Base-by-base conservation (phyloP, 2,113 vertebrate genomes). In the Nematolebias whitei region DNA sequence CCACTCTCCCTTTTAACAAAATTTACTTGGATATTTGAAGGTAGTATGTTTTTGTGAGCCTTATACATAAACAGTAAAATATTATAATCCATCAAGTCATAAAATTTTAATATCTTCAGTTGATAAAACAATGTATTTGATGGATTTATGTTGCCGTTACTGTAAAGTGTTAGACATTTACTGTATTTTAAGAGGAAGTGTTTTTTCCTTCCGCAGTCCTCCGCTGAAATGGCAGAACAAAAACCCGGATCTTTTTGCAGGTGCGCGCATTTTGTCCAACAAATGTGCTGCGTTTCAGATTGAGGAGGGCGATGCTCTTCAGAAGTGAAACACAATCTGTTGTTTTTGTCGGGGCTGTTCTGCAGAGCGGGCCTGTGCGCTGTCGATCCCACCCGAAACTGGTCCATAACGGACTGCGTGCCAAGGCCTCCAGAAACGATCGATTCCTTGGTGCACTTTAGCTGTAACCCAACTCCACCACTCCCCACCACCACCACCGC, bases 401-500 rank as follows among this genome's bases (percentile, higher is more conserved):
- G 4, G 57, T 63, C 78, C 80, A 75, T 79, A 82, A 79, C 58
- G 56, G 60, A 64, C 56, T 65, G 70, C 35, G 52, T 54, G 84
- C 82, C 78, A 71, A 43, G 50, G 63, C 84, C 58, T 85, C 76
- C 74, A 78, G 74, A 79, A 86, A 78, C 76, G 74, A 89, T 89
- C 24, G 89, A 90, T 89, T 63, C 82, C 60, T 70, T 41, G 39
- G 74, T 83, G 89, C 89, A 89, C 89, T 90, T 88, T 88, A 89
- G 79, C 79, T 85, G 89, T 83, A 90, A 90, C 85, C 85, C 77
- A 71, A 88, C 86, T 79, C 89, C 32, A 35, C 2, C 32, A 5
- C 32, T 2, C 32, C 32, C 9, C 32, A 8, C 32, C 60, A n/a
- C 53, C 12, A 50, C 70, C 66, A n/a, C 68, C 20, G 75, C 84